Percentiles rank a stretch among this genome's conserved stretches.
These are phyloP conservation scores for Arctocebus calabarensis DNA, from an alignment of 2,797 vertebrate species.

Conservation along the genomic window DNA sequence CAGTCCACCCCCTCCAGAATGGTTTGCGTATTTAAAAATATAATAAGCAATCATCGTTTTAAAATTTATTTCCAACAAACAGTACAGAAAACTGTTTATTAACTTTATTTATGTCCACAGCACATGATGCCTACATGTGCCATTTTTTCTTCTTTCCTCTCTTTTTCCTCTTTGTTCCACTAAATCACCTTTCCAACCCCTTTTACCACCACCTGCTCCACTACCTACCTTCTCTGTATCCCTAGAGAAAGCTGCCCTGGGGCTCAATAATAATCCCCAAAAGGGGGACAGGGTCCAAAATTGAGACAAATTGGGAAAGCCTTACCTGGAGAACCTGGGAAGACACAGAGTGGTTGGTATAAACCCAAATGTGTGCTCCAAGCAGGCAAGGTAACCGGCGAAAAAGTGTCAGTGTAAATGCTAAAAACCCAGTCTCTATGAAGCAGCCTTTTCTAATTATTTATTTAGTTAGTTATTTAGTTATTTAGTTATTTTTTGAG, in stretches of 20 bases:
- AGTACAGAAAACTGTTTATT: constrained; percentile 3
- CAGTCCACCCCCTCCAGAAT: background rate
- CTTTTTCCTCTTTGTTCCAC: constrained; percentile 3
- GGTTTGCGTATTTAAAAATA: background rate
- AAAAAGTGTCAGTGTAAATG: background rate
- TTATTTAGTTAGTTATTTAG: no score
- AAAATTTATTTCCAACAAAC: constrained; percentile 13
- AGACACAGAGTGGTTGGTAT: background rate
- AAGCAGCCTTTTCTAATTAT: constrained; percentile 28
- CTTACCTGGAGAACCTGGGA: background rate
- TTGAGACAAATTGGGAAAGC: background rate
- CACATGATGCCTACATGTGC: background rate
- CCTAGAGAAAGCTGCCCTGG: background rate
- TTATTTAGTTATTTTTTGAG: no score
- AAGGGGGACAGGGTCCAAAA: background rate
- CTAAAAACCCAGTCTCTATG: background rate
- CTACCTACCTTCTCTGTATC: background rate
- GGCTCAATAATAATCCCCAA: background rate
- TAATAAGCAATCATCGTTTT: background rate
- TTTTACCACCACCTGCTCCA: background rate
- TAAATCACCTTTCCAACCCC: background rate
- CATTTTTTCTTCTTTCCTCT: background rate
- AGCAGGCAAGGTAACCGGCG: background rate
- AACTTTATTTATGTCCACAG: background rate
- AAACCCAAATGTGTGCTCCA: background rate